These are phyloP conservation scores for Stichodactyla mertensii DNA, from an alignment of 64 coral and sea anemone genomes.

Conservation along the genomic window DNA sequence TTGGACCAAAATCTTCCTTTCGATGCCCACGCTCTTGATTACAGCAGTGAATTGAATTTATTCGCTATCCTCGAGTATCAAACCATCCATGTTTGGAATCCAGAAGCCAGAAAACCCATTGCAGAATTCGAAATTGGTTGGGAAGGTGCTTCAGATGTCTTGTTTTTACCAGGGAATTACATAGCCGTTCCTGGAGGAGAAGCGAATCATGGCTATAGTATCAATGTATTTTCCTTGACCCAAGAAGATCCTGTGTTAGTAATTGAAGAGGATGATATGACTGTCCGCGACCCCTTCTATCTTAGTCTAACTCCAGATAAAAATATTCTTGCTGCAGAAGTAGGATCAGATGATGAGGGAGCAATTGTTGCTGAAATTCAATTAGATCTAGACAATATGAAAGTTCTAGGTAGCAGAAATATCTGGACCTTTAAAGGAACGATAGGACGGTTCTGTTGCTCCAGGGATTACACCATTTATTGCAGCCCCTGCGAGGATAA, in stretches of 20 bases:
- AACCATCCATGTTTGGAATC: conserved; percentile 23
- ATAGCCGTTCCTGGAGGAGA: conserved; percentile 42
- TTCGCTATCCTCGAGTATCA: conserved; percentile 26
- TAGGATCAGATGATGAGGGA: background rate
- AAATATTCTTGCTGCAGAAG: background rate
- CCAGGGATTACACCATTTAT: background rate
- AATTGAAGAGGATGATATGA: background rate
- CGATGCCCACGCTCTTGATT: background rate
- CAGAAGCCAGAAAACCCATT: background rate
- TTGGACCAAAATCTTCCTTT: background rate
- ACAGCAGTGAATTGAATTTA: conserved; percentile 45
- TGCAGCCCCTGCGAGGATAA: background rate
- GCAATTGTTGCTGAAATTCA: conserved; percentile 19
- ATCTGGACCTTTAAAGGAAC: conserved; percentile 12
- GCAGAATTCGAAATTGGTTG: conserved; percentile 20
- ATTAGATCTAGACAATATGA: conserved; percentile 51
- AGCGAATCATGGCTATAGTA: conserved; percentile 9
- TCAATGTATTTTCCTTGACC: conserved; percentile 20
- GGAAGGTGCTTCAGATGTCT: conserved; percentile 7
- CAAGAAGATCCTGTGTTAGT: conserved; percentile 6
- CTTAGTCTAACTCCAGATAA: conserved; percentile 35
- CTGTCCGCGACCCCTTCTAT: background rate
- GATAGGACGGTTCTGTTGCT: background rate
- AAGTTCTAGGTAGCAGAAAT: conserved; percentile 28
- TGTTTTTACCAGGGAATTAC: conserved; percentile 27